Conservation (phyloP, 1,140 invertebrate species). For the Dreissena rostriformis region DNA sequence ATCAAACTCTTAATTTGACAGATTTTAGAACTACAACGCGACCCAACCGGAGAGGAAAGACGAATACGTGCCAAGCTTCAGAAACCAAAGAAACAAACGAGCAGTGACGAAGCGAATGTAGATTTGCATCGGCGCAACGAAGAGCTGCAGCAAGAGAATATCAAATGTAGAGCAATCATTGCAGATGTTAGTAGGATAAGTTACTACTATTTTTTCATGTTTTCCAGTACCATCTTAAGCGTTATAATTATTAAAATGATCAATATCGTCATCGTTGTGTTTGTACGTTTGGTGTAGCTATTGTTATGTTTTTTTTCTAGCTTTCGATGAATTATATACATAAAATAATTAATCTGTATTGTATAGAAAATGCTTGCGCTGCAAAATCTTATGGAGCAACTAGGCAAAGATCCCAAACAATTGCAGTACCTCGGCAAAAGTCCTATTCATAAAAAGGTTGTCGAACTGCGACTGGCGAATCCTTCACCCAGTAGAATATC, state of each 20-base stretch:
- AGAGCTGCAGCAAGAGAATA: constrained; percentile 80
- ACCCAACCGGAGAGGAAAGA: constrained; percentile 93
- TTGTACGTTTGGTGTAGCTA: background rate
- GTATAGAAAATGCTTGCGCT: constrained; percentile 68
- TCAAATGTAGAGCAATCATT: constrained; percentile 77
- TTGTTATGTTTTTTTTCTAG: background rate
- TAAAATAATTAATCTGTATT: background rate
- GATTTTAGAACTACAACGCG: constrained; percentile 93
- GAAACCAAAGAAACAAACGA: constrained; percentile 77
- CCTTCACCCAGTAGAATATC: constrained; percentile 71
- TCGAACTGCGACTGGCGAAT: constrained; percentile 64
- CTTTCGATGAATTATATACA: background rate
- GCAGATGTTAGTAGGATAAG: constrained; percentile 62
- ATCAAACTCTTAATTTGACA: constrained; percentile 78
- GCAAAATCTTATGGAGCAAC: constrained; percentile 66
- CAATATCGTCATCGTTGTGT: background rate
- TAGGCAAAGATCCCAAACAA: constrained; percentile 64
- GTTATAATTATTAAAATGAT: background rate
- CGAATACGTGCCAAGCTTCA: constrained; percentile 84
- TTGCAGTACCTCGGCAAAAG: constrained; percentile 59
- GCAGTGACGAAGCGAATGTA: constrained; percentile 70
- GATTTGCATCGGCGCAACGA: constrained; percentile 79
- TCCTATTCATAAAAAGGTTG: constrained; percentile 65
- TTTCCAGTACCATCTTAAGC: background rate
- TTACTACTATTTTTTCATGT: too few relatives aligned